A percentile compares a stretch with the other conserved stretches of the same genome.
Evolutionary conservation across 2,797 vertebrate genomes (phyloP).

Genomic region (Melanotaenia maccullochi): DNA sequence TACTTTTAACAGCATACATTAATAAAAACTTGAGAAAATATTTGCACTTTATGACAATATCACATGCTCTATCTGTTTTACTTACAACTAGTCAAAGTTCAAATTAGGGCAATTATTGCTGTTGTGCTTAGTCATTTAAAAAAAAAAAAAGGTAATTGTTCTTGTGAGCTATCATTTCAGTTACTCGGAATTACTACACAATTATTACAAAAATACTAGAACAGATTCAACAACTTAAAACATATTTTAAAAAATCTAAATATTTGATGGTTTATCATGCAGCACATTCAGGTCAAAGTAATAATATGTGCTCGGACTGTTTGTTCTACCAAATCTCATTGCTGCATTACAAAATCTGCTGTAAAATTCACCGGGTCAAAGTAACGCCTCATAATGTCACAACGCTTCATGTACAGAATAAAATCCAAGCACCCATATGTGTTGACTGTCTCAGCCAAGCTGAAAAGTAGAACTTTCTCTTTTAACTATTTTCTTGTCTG

Average conservation of each 20-base stretch:
- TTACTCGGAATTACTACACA: not conserved
- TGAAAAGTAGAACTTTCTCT: constrained; percentile 57
- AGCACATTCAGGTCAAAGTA: not conserved
- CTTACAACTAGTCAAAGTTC: not conserved
- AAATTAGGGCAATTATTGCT: not conserved
- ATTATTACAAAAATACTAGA: not conserved
- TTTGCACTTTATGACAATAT: not conserved
- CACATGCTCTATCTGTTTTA: not conserved
- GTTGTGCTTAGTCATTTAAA: not conserved
- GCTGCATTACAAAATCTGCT: constrained; percentile 47
- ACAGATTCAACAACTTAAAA: not conserved
- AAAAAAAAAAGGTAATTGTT: too few species aligned
- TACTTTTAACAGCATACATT: constrained; percentile 23
- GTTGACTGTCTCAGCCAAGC: constrained; percentile 17
- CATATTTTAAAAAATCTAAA: not conserved
- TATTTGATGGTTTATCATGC: not conserved
- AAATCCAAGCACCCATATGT: constrained; percentile 28
- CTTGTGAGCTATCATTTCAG: not conserved
- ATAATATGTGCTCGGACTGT: not conserved
- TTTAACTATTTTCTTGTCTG: constrained; percentile 61
- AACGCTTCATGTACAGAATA: constrained; percentile 32
- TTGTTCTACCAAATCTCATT: not conserved
- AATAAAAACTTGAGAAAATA: not conserved
- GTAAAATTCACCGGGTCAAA: constrained; percentile 32
- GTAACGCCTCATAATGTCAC: constrained; percentile 41